A percentile compares a stretch with the other conserved stretches of the same genome.
These are phyloP conservation scores for Phycodurus eques DNA, from an alignment of 2,113 vertebrate genomes.

Conservation along the genomic window DNA sequence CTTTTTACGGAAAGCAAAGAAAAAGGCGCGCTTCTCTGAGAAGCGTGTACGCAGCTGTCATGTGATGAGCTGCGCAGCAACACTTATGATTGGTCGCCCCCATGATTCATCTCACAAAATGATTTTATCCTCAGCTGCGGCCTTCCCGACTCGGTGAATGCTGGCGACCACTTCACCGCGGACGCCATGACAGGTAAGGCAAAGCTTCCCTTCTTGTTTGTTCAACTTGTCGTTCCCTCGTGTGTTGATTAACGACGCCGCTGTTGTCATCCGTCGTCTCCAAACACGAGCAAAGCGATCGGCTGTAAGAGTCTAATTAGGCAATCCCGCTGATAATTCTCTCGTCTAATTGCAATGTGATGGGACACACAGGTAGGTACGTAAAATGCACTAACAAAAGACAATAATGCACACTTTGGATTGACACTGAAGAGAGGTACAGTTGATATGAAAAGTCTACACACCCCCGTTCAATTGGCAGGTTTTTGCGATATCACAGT, in stretches of 20 bases:
- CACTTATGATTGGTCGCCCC: not conserved
- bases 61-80: not conserved
- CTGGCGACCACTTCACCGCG: slow-evolving; percentile 52
- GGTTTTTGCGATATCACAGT: no score
- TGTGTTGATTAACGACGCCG: slow-evolving; percentile 51
- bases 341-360: not conserved
- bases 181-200: slow-evolving; percentile 74
- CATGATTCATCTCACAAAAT: slow-evolving; percentile 11
- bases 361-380: not conserved
- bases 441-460: no score
- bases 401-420: no score
- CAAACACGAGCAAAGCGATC: slow-evolving; percentile 19
- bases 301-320: slow-evolving; percentile 32
- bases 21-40: not conserved
- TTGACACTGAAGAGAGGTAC: not conserved
- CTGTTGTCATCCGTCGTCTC: slow-evolving; percentile 12
- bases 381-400: not conserved
- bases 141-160: slow-evolving; percentile 66
- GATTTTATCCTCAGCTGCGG: slow-evolving; percentile 61
- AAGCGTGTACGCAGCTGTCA: not conserved
- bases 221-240: slow-evolving; percentile 39
- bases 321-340: slow-evolving; percentile 21
- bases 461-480: no score
- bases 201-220: slow-evolving; percentile 18
- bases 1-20: slow-evolving; percentile 19